phyloP scores from a whole-genome alignment of 2,797 vertebrate species.

The Octomys mimax region DNA sequence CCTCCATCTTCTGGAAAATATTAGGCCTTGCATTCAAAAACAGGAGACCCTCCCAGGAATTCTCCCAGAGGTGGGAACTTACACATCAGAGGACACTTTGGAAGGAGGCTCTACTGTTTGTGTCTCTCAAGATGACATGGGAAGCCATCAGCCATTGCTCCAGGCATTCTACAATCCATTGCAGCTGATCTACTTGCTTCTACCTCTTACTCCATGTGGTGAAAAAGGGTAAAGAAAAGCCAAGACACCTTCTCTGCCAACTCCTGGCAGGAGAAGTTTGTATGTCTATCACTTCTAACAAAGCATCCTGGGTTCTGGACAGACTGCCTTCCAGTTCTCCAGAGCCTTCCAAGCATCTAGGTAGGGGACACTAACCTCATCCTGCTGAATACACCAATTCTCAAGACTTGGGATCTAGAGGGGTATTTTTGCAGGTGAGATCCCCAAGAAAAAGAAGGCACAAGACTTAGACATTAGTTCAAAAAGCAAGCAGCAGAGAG shows the following conservation, averaged over 20 bases:
- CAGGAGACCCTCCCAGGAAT: neutral
- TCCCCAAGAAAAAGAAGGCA: too few relatives aligned
- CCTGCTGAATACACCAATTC: neutral
- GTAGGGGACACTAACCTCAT: neutral
- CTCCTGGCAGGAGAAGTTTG: too few relatives aligned
- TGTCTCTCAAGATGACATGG: neutral
- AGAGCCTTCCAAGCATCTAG: neutral
- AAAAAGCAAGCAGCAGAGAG: too few relatives aligned
- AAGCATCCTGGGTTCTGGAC: neutral
- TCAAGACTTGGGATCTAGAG: too few relatives aligned
- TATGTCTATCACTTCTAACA: neutral
- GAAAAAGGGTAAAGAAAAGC: neutral
- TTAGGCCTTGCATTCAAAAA: neutral
- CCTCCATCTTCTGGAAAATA: neutral
- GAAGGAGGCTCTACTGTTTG: neutral
- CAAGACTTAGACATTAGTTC: too few relatives aligned
- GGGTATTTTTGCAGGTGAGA: too few relatives aligned
- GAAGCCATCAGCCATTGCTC: neutral
- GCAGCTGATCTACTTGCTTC: neutral
- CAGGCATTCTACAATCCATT: neutral
- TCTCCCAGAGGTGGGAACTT: neutral
- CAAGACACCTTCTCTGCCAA: neutral
- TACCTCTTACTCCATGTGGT: neutral
- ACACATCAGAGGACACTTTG: neutral
- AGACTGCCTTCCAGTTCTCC: neutral